These are phyloP conservation scores for Perithous albicinctus DNA, from an alignment of 2,888 invertebrate genomes.

Conservation along the genomic window DNA sequence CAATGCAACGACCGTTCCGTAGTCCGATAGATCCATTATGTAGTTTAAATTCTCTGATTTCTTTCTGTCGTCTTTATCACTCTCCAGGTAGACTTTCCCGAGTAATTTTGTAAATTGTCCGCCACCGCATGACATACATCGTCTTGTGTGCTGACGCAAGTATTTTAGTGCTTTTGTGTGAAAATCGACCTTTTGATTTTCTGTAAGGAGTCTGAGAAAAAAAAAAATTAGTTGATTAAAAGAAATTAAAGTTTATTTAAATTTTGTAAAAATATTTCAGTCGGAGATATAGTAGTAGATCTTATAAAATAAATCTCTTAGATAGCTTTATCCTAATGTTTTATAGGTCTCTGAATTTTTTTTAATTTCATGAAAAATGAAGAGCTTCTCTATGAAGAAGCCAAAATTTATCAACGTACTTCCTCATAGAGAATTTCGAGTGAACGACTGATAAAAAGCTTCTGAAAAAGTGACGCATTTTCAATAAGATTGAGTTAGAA, in stretches of 20 bases:
- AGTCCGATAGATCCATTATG: slow-evolving; percentile 53
- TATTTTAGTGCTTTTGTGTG: slow-evolving; percentile 87
- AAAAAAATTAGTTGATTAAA: not conserved
- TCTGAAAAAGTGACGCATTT: too few species aligned
- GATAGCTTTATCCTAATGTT: too few species aligned
- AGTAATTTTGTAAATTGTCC: slow-evolving; percentile 86
- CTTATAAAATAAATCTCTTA: too few species aligned
- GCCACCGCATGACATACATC: slow-evolving; percentile 87
- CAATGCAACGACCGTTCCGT: slow-evolving; percentile 18
- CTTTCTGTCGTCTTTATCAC: slow-evolving; percentile 50
- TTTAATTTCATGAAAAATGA: too few species aligned
- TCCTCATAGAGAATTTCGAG: too few species aligned
- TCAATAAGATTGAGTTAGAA: not conserved
- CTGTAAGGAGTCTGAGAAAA: slow-evolving; percentile 86
- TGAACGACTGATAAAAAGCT: too few species aligned
- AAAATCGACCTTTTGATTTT: slow-evolving; percentile 88
- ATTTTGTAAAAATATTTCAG: too few species aligned
- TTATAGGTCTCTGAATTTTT: too few species aligned
- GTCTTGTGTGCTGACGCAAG: slow-evolving; percentile 87
- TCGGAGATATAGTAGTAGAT: too few species aligned
- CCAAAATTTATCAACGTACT: too few species aligned
- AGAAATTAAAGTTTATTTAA: not conserved
- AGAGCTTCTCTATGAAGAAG: too few species aligned
- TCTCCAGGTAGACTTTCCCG: slow-evolving; percentile 82
- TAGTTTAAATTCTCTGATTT: slow-evolving; percentile 61